These are phyloP conservation scores for Percopsis omiscomaycus DNA, from an alignment of 2,797 vertebrate species.

Conservation along the genomic window DNA sequence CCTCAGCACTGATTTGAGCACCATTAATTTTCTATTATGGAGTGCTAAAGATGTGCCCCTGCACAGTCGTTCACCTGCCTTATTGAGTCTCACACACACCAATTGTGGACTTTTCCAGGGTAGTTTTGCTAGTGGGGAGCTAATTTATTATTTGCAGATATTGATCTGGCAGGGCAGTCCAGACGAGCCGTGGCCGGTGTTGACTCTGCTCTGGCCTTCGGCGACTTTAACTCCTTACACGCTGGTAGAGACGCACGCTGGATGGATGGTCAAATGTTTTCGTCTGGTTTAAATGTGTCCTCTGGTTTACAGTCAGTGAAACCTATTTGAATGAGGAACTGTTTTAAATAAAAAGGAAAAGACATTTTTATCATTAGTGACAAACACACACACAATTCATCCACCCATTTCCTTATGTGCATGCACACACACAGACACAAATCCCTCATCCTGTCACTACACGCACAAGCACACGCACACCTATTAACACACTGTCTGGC, in stretches of 20 bases:
- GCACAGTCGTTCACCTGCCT: slow-evolving; percentile 88
- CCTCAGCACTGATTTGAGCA: slow-evolving; percentile 89
- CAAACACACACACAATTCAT: slow-evolving; percentile 5
- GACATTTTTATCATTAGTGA: slow-evolving; percentile 35
- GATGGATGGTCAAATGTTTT: slow-evolving; percentile 52
- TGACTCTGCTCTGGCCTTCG: slow-evolving; percentile 83
- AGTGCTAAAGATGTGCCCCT: slow-evolving; percentile 90
- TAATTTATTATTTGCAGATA: slow-evolving; percentile 99
- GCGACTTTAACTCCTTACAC: slow-evolving; percentile 83
- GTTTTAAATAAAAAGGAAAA: slow-evolving; percentile 26
- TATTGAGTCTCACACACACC: slow-evolving; percentile 89
- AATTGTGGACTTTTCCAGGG: slow-evolving; percentile 87
- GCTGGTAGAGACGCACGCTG: slow-evolving; percentile 41
- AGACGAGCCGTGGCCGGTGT: slow-evolving; percentile 83
- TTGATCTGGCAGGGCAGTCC: slow-evolving; percentile 89
- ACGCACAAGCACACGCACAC: slow-evolving; percentile 9
- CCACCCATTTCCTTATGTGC: neutral
- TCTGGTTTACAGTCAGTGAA: slow-evolving; percentile 13
- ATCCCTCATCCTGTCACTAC: slow-evolving; percentile 10
- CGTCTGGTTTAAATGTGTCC: slow-evolving; percentile 27
- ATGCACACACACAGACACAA: slow-evolving; percentile 5
- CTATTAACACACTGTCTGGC: slow-evolving; percentile 37
- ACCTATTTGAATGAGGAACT: slow-evolving; percentile 36
- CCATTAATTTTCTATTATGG: slow-evolving; percentile 98
- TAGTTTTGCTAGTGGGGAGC: slow-evolving; percentile 86